Evolutionary conservation across 1,140 invertebrate genomes (phyloP).

Genomic region (Musca vetustissima): DNA sequence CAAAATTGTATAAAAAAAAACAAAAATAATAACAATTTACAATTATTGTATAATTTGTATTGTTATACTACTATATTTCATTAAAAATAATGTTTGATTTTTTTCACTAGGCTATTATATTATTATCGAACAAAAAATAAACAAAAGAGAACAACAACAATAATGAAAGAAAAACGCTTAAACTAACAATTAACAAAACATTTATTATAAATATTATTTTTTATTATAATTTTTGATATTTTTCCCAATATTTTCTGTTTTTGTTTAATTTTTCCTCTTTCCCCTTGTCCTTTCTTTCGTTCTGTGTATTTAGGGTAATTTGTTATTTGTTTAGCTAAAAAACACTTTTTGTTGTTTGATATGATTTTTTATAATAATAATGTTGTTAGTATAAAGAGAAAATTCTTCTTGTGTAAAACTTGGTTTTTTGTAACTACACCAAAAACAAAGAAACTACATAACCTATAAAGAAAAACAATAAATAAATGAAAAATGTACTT

Average conservation of each 20-base stretch:
- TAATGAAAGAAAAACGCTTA: too few relatives aligned
- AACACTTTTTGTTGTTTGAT: background rate
- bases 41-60: slow-evolving; percentile 16
- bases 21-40: background rate
- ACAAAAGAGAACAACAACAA: too few relatives aligned
- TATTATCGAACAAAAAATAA: too few relatives aligned
- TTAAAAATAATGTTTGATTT: background rate
- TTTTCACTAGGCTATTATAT: background rate
- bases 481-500: background rate
- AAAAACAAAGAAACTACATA: background rate
- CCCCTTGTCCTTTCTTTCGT: background rate
- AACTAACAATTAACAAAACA: too few relatives aligned
- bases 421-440: background rate
- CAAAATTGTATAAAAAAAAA: too few relatives aligned
- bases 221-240: background rate
- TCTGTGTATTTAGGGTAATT: too few relatives aligned
- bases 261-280: too few relatives aligned
- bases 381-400: slow-evolving; percentile 12
- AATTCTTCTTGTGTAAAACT: background rate
- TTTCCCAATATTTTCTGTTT: too few relatives aligned
- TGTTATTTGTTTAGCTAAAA: too few relatives aligned
- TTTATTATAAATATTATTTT: too few relatives aligned
- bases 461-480: too few relatives aligned
- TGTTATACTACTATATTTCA: slow-evolving; percentile 9
- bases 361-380: background rate